Evolutionary conservation across 2,888 invertebrate genomes (phyloP), one percentile per base, ranked within the genome.

Genomic region (Drosophila rubida): DNA sequence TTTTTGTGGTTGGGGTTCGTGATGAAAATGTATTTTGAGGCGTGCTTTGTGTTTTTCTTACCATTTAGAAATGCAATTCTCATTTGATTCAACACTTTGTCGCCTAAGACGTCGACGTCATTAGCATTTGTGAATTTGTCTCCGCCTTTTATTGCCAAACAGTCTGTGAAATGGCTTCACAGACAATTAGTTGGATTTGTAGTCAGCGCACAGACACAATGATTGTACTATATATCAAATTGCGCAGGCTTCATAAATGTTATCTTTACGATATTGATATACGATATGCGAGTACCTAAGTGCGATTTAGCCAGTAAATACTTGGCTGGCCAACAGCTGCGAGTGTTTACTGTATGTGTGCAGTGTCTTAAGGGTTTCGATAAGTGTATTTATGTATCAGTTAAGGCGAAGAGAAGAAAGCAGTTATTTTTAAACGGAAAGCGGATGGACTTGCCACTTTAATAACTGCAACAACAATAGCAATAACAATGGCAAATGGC

Each of bases 341-440:
- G 14, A 37, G 37, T 25, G 14, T 14, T 37, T 14, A 50, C 50
- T 50, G 37, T 50, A n/a, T n/a, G n/a, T n/a, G n/a, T n/a, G n/a
- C n/a, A n/a, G n/a, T 30, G 30, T 37, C 50, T 37, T 49, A 14
- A 37, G 37, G 50, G 50, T 37, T 37, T 37, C 5, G 37, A 50
- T 22, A 22, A 8, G 41, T 19, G 27, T 19, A 9, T 19, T 25
- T 16, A n/a, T 16, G n/a, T 27, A 41, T 39, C 11, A 11, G 25
- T 22, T 54, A 8, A 50, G 19, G 11, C 32, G 11, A 32, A 53
- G 55, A 59, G 73, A 68, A 64, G 73, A 80, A 67, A 75, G 70
- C 66, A 53, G 78, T 59, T 78, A 72, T 72, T 78, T 80, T 50
- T 61, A 67, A 78, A 69, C 65, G 63, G 69, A 83, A 75, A 49